These are phyloP conservation scores for Geotria australis DNA, from an alignment of 2,797 vertebrate genomes.

Conservation along the genomic window DNA sequence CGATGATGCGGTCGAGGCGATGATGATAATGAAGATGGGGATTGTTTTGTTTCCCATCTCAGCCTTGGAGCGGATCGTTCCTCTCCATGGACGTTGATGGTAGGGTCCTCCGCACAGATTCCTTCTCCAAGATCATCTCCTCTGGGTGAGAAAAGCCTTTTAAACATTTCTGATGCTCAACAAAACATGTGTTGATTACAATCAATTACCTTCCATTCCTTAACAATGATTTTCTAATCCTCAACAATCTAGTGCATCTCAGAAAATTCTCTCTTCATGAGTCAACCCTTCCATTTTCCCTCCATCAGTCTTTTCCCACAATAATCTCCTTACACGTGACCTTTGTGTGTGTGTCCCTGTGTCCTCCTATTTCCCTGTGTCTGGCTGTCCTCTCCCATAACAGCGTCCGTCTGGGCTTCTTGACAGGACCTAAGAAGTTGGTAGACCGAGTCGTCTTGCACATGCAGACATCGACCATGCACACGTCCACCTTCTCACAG, in stretches of 20 bases:
- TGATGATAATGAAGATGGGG: not conserved
- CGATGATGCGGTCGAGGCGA: no score
- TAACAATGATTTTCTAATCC: not conserved
- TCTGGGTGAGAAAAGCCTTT: constrained; percentile 12
- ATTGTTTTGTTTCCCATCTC: not conserved
- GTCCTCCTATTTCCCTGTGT: no score
- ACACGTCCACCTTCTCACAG: constrained; percentile 64
- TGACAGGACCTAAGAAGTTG: constrained; percentile 57
- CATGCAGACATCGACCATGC: constrained; percentile 51
- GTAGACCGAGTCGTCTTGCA: constrained; percentile 49
- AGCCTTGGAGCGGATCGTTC: constrained; percentile 28
- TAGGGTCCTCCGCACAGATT: constrained; percentile 26
- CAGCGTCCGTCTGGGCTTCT: constrained; percentile 63
- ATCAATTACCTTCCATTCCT: not conserved
- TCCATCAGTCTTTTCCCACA: not conserved
- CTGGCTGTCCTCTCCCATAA: constrained; percentile 1
- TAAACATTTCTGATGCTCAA: no score
- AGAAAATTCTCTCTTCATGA: not conserved
- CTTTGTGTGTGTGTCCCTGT: no score
- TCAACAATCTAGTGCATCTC: not conserved
- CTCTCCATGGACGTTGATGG: constrained; percentile 35
- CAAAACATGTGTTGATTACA: constrained; percentile 4
- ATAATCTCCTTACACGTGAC: not conserved
- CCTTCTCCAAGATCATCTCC: constrained; percentile 44
- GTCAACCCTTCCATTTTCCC: not conserved